Evolutionary conservation across 2,113 vertebrate species (phyloP), one percentile per base, ranked within the genome.

Genomic region (Maccullochella peelii): DNA sequence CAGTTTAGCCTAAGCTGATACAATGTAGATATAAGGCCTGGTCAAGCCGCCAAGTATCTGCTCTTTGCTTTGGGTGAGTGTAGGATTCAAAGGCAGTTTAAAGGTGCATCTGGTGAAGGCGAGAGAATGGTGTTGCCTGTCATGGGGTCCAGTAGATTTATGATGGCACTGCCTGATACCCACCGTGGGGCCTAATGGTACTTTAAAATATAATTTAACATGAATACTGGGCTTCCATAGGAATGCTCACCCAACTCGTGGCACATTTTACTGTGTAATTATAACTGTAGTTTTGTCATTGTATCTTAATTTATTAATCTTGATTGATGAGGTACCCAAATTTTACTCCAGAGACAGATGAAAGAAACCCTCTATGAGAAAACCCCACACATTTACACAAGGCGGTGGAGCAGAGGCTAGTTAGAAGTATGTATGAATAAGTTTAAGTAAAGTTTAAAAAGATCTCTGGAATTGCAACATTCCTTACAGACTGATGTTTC

Each of bases 401-500:
- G 15, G 8, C 50, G 27, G 5, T 63, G 33, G 38, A 20, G 38
- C 18, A 16, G 20, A 76, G 6, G 16, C 23, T 8, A 30, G 25
- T 2, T 47, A 14, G 10, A 11, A 20, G 54, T 36, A 12, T n/a
- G 8, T 18, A 27, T 21, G 9, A 23, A 52, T 14, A 10, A 62
- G 21, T 59, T 8, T 33, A n/a, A 47, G 10, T 44, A 8, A 40
- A 50, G 1, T 33, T 25, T 66, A 49, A 7, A 25, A 55, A 36
- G 8, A 5, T 44, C n/a, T 18, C 38, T 61, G 25, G 12, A 23
- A 47, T 47, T 78, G 52, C 15, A 18, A 62, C 38, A 23, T 82
- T 80, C 15, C 18, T 54, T 67, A 10, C 79, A 88, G 90, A 75
- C 54, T 52, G 25, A 52, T 42, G 57, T 50, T 57, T 74, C 40